Evolutionary conservation across 2,113 vertebrate genomes (phyloP), one percentile per base, ranked within the genome.

Genomic region (Nycticebus coucang): DNA sequence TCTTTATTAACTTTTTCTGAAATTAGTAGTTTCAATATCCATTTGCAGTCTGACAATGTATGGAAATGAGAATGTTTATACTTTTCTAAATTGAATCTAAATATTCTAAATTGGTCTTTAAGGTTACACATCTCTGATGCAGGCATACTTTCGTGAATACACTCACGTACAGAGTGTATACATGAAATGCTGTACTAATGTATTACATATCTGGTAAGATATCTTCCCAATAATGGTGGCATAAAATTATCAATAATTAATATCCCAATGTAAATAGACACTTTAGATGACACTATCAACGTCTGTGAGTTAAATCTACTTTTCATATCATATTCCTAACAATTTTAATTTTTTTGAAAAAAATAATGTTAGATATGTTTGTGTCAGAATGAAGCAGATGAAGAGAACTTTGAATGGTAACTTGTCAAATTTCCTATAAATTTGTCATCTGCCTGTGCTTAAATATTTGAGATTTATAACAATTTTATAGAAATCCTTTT

Each of bases 11-110:
- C 62, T 82, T 79, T 80, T 79, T 97, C 26, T 82, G 37, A 93
- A 93, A 72, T 87, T 88, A 66, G 57, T 71, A 83, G 66, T 86
- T 89, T 93, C 91, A 69, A 86, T 89, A 89, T 77, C 28, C 60
- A 74, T 60, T 87, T 77, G 24, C 17, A 68, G 45, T 30, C 37
- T 92, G 50, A 75, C 72, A 87, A 80, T 87, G 26, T 83, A 5
- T 50, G 45, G 11, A 53, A 95, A 94, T 95, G 37, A 66, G 57
- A 77, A 77, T 64, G 69, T 91, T 93, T 94, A 95, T 74, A 13
- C 17, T 80, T 90, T 80, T 55, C 30, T 90, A 71, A 88, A 91
- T 85, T 71, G 11, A 79, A 0, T 81, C 1, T 77, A 83, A 68
- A 79, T 80, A 79, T 69, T 88, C 1, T 84, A 62, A 87, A 41